Percentiles rank a stretch among this genome's conserved stretches.
Conservation (phyloP, 2,888 invertebrate species). For the Hirtodrosophila histrioides region DNA sequence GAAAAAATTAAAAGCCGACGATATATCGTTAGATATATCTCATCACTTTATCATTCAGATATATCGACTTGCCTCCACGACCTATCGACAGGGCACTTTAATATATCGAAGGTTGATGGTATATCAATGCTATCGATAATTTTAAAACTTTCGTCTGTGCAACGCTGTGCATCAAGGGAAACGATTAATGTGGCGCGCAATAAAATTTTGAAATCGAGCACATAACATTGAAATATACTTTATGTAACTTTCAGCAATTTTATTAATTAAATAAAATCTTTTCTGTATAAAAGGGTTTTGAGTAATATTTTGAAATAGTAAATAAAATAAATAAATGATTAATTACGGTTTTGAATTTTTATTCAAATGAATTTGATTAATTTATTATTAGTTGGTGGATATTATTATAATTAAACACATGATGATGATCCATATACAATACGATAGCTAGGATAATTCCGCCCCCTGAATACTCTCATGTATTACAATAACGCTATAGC, state of each 20-base stretch:
- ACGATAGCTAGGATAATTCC: neutral
- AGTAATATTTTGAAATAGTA: too few relatives aligned
- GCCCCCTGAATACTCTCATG: too few relatives aligned
- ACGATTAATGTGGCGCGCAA: slow-evolving; percentile 10
- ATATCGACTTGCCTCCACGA: slow-evolving; percentile 36
- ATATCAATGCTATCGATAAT: slow-evolving; percentile 9
- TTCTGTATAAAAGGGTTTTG: too few relatives aligned
- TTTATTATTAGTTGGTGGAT: too few relatives aligned
- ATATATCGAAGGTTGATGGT: slow-evolving; percentile 18
- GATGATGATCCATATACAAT: neutral
- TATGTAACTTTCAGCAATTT: too few relatives aligned
- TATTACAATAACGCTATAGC: too few relatives aligned
- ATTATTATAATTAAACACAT: too few relatives aligned
- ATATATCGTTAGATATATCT: slow-evolving; percentile 57
- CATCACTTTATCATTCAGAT: slow-evolving; percentile 48
- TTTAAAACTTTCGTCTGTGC: slow-evolving; percentile 5
- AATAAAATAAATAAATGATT: too few relatives aligned
- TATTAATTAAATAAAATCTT: too few relatives aligned
- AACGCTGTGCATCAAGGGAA: slow-evolving; percentile 14
- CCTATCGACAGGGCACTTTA: slow-evolving; percentile 12
- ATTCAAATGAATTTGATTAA: too few relatives aligned
- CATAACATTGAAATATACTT: too few relatives aligned
- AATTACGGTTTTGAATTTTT: too few relatives aligned
- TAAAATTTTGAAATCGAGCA: slow-evolving; percentile 8
- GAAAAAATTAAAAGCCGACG: slow-evolving; percentile 62